Evolutionary conservation across 2,113 vertebrate species (phyloP).

Genomic region (Pachypanchax playfairii): DNA sequence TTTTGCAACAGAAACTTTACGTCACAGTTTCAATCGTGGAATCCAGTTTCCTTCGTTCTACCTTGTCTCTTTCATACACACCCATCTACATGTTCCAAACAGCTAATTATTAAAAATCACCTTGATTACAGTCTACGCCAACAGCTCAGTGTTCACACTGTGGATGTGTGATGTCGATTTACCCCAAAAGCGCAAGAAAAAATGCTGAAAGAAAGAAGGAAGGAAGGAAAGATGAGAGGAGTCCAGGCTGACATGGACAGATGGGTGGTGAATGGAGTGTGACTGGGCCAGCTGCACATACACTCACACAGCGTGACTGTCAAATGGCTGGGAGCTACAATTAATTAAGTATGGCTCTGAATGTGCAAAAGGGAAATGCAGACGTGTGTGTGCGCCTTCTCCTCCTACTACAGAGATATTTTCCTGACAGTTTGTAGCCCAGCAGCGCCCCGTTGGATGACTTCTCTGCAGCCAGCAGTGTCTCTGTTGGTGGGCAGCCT

Average conservation of each 20-base stretch:
- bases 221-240: slow-evolving; percentile 21
- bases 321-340: slow-evolving; percentile 74
- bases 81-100: slow-evolving; percentile 5
- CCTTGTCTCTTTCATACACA: slow-evolving; percentile 20
- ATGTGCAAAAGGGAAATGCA: slow-evolving; percentile 57
- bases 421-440: slow-evolving; percentile 40
- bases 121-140: slow-evolving; percentile 55
- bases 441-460: slow-evolving; percentile 34
- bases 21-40: neutral
- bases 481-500: slow-evolving; percentile 26
- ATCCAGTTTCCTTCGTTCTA: too few relatives aligned
- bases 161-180: slow-evolving; percentile 30
- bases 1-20: slow-evolving; percentile 1
- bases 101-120: slow-evolving; percentile 37
- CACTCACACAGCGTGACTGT: slow-evolving; percentile 67
- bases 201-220: slow-evolving; percentile 17
- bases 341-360: slow-evolving; percentile 72
- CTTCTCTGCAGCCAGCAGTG: slow-evolving; percentile 28
- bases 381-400: slow-evolving; percentile 54
- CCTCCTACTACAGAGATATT: slow-evolving; percentile 42
- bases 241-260: slow-evolving; percentile 69
- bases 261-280: slow-evolving; percentile 75
- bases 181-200: slow-evolving; percentile 27
- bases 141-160: slow-evolving; percentile 25
- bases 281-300: slow-evolving; percentile 70